Percentiles rank a stretch among this genome's conserved stretches.
Evolutionary conservation across 2,888 invertebrate species (phyloP).

Genomic region (Polydrusus cervinus): DNA sequence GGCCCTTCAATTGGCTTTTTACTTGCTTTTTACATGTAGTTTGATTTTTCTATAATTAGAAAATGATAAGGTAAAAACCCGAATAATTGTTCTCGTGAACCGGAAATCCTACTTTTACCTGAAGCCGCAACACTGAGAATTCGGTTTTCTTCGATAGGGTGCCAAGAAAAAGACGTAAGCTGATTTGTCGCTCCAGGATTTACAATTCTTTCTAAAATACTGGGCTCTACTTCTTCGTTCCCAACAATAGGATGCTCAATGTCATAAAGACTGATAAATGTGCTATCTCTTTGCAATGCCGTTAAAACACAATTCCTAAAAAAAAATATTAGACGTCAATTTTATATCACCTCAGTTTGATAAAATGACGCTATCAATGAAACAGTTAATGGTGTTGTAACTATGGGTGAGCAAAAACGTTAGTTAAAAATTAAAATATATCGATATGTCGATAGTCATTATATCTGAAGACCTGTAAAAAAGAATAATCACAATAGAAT

Average conservation of each 20-base stretch:
- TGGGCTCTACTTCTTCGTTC: conserved; percentile 84
- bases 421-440: too few relatives aligned
- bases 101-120: conserved; percentile 30
- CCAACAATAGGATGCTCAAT: conserved; percentile 82
- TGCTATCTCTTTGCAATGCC: conserved; percentile 86
- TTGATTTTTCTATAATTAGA: too few relatives aligned
- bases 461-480: too few relatives aligned
- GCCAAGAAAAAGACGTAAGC: conserved; percentile 90
- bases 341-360: too few relatives aligned
- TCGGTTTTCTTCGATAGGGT: conserved; percentile 86
- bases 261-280: conserved; percentile 87
- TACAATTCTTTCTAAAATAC: conserved; percentile 83
- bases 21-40: too few relatives aligned
- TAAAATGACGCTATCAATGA: too few relatives aligned
- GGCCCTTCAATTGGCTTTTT: too few relatives aligned
- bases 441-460: too few relatives aligned
- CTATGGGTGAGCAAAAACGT: too few relatives aligned
- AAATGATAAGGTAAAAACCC: neutral
- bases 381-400: too few relatives aligned
- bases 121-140: conserved; percentile 72
- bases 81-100: neutral
- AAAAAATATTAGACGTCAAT: conserved; percentile 11
- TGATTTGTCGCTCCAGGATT: conserved; percentile 70
- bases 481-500: too few relatives aligned
- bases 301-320: conserved; percentile 83